Evolutionary conservation across 1,140 invertebrate species (phyloP), one percentile per base, ranked within the genome.

Genomic region (Kradibia gibbosae): DNA sequence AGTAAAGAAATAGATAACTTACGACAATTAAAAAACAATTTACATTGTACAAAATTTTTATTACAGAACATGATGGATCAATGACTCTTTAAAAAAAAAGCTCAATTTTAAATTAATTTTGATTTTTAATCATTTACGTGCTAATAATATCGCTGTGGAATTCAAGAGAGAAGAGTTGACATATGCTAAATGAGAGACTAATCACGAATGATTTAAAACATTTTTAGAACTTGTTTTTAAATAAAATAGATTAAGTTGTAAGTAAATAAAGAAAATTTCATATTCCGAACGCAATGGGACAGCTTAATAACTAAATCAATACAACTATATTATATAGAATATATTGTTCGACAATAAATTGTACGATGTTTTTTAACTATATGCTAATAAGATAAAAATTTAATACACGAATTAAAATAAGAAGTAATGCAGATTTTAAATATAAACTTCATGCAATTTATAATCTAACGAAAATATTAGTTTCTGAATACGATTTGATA

Each of bases 211-310:
- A 65, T 65, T 36, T 65, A 13, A 65, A 65, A 20, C 31, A 36
- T 28, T 65, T 65, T 36, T 36, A 65, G 36, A 65, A 28, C 62
- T 65, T 65, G 62, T 65, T 65, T 62, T 65, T 0, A 36, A 36
- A 36, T 28, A 13, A 65, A 65, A 65, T 36, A 36, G 3, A 65
- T 36, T 31, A 65, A 39, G n/a, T 10, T 67, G 1, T 39, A 39
- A 22, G 39, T 31, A 8, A 3, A 39, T 67, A 31, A n/a, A n/a
- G 36, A 13, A 67, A 67, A 39, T 39, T 0, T 39, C 22, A 39
- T 0, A n/a, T 4, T 39, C 3, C 0, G 10, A 39, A 28, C 34
- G 36, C 5, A 65, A 65, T 36, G 28, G 3, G 36, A 20, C 20
- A 36, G 28, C 3, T 20, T 7, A 20, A 65, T 13, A 13, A 62